Evolutionary conservation across 2,888 invertebrate species (phyloP).

Genomic region (Augochlorella aurata): DNA sequence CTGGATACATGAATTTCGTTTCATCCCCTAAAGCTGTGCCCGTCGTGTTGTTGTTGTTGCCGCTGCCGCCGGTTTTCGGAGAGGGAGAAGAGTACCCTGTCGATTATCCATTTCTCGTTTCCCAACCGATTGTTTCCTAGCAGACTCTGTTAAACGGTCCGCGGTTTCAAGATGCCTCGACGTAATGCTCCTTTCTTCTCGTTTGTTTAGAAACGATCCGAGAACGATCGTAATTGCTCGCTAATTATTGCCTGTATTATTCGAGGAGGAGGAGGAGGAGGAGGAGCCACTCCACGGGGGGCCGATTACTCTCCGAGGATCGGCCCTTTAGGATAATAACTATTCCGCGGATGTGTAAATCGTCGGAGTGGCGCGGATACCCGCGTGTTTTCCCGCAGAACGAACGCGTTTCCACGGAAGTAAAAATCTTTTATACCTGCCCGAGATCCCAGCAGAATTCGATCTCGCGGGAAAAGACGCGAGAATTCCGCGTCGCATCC

Average conservation of each 20-base stretch:
- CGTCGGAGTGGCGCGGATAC: neutral
- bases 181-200: neutral
- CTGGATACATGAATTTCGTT: slow-evolving; percentile 49
- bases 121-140: neutral
- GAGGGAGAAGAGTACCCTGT: slow-evolving; percentile 13
- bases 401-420: too few species aligned
- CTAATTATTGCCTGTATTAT: slow-evolving; percentile 32
- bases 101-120: slow-evolving; percentile 19
- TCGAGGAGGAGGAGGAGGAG: neutral
- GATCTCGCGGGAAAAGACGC: too few species aligned
- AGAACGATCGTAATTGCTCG: slow-evolving; percentile 21
- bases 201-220: slow-evolving; percentile 21
- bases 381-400: too few species aligned
- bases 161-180: neutral
- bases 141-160: slow-evolving; percentile 1
- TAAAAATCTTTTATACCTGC: too few species aligned
- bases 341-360: neutral
- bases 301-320: neutral
- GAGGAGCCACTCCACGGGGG: neutral
- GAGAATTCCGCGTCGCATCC: too few species aligned
- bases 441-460: neutral
- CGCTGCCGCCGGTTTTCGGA: slow-evolving; percentile 7
- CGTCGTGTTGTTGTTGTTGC: slow-evolving; percentile 22
- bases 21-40: slow-evolving; percentile 7
- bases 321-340: neutral